Percentiles rank a stretch among this genome's conserved stretches.
Evolutionary conservation across 2,888 invertebrate genomes (phyloP).

Genomic region (Drosophila demipolita): DNA sequence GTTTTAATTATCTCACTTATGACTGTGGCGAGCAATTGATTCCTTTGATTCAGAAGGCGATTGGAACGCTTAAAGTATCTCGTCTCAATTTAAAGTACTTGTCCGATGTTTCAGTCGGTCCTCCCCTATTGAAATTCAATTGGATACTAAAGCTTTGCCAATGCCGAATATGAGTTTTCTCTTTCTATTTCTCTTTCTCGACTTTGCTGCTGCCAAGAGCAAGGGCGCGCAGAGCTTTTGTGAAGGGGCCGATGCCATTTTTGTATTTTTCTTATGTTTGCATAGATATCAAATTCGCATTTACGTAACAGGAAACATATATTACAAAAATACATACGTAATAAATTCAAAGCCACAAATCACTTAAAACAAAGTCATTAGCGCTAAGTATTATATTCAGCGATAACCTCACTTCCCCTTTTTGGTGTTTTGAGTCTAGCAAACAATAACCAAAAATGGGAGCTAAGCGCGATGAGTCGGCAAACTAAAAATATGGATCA

Average conservation of each 20-base stretch:
- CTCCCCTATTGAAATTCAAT: background rate
- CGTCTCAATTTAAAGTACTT: background rate
- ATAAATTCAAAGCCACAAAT: constrained; percentile 10
- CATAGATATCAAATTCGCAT: background rate
- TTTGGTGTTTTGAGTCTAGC: constrained; percentile 39
- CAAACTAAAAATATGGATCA: constrained; percentile 43
- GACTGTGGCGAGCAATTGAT: constrained; percentile 70
- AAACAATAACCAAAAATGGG: constrained; percentile 41
- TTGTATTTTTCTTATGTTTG: background rate
- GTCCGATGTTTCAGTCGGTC: background rate
- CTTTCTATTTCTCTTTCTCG: background rate
- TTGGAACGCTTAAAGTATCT: constrained; percentile 38
- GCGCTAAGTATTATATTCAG: constrained; percentile 6
- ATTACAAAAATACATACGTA: background rate
- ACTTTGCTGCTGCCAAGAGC: background rate
- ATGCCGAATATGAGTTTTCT: background rate
- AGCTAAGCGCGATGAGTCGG: constrained; percentile 44
- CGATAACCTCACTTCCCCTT: constrained; percentile 43
- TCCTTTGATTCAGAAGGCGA: constrained; percentile 54
- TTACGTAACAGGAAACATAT: background rate
- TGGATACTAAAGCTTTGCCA: background rate
- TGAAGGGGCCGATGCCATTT: background rate
- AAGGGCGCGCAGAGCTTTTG: background rate
- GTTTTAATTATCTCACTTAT: constrained; percentile 52
- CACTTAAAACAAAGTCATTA: constrained; percentile 12